Evolutionary conservation across 2,797 vertebrate species (phyloP), one percentile per base, ranked within the genome.

Genomic region (Mormyrops attenuatus): DNA sequence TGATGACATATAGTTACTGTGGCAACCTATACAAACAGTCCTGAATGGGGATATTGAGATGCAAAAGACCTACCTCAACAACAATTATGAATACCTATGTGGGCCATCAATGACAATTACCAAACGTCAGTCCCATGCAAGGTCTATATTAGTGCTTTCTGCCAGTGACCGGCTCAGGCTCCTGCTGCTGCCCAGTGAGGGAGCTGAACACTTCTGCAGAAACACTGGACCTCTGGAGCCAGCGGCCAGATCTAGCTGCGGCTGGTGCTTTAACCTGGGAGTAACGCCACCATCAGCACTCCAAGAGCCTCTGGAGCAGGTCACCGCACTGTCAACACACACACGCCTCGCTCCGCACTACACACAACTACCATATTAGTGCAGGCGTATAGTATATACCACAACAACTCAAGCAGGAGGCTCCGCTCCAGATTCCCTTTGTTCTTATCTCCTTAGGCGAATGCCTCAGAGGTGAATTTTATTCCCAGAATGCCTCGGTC

Each of bases 51-150:
- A 82, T 89, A 91, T 89, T 92, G 88, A 93, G 90, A 92, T 91
- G 90, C 92, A 69, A 80, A 82, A 85, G 77, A 87, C 91, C 91
- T 91, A 90, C 92, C 91, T 91, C 88, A 88, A 88, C 88, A 53
- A 85, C 89, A 50, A 91, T 90, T 92, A 93, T 93, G 91, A 93
- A 93, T 93, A 93, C 93, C 92, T 91, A 93, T 93, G 92, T 88
- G 85, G 86, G 90, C 90, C 92, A 93, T 92, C 92, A 91, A 89
- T 91, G 92, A 92, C 92, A 93, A 89, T 88, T 90, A 89, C 89
- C 90, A 93, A 93, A 93, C 92, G 92, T 93, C 93, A 93, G 88
- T 89, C 87, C 88, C 87, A 89, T 84, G 85, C 60, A 88, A 87
- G 86, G 49, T 85, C 88, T 87, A 82, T 89, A 88, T 90, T 66